Evolutionary conservation across 2,888 invertebrate species (phyloP).

Genomic region (Eulithis prunata): DNA sequence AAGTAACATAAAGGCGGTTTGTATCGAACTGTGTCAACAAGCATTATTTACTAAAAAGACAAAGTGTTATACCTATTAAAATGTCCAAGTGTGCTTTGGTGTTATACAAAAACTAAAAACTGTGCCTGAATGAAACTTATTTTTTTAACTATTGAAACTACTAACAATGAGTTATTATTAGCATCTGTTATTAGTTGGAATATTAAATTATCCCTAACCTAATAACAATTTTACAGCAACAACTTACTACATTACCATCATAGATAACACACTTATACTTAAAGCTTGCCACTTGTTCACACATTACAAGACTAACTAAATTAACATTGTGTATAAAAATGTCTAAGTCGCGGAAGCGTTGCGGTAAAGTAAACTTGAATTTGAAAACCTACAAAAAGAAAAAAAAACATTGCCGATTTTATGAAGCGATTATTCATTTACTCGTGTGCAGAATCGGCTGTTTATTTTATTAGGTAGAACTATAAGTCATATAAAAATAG

Average conservation of each 20-base stretch:
- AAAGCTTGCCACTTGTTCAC: slow-evolving; percentile 74
- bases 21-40: slow-evolving; percentile 51
- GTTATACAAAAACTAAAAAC: slow-evolving; percentile 27
- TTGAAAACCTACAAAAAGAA: slow-evolving; percentile 12
- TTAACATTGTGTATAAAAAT: slow-evolving; percentile 47
- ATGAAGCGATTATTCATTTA: slow-evolving; percentile 14
- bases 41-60: slow-evolving; percentile 35
- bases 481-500: slow-evolving; percentile 64
- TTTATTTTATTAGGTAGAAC: slow-evolving; percentile 35
- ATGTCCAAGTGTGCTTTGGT: slow-evolving; percentile 40
- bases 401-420: slow-evolving; percentile 5
- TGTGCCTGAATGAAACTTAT: slow-evolving; percentile 6
- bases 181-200: slow-evolving; percentile 63
- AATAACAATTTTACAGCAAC: slow-evolving; percentile 80
- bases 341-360: slow-evolving; percentile 55
- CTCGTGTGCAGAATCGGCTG: slow-evolving; percentile 16
- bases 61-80: slow-evolving; percentile 21
- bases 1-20: slow-evolving; percentile 52
- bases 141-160: slow-evolving; percentile 17
- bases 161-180: slow-evolving; percentile 11
- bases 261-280: slow-evolving; percentile 74
- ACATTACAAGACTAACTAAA: slow-evolving; percentile 41
- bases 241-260: slow-evolving; percentile 61
- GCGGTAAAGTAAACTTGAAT: slow-evolving; percentile 48
- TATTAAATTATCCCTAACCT: slow-evolving; percentile 55